Conservation (phyloP, 1,140 invertebrate genomes). For the Drosophila kohkoa region DNA sequence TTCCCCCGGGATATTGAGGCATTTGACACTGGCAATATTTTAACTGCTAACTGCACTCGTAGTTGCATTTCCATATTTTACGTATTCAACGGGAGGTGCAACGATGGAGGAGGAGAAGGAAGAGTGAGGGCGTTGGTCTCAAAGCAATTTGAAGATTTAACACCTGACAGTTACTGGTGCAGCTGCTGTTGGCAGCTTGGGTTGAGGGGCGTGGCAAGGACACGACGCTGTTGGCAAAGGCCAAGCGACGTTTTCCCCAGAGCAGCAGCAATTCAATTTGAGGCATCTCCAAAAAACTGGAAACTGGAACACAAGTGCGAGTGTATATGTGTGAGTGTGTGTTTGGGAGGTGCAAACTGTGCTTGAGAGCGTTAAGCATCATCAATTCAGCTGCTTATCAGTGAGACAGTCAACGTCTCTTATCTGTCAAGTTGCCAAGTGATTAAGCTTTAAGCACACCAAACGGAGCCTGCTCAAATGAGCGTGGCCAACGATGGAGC, state of each 20-base stretch:
- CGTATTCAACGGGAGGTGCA: conserved; percentile 5
- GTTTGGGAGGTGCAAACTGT: neutral
- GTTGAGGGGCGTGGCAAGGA: conserved; percentile 23
- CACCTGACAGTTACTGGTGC: conserved; percentile 54
- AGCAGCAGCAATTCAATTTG: conserved; percentile 59
- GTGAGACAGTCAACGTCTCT: conserved; percentile 40
- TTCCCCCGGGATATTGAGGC: conserved; percentile 54
- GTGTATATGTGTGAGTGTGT: conserved; percentile 8
- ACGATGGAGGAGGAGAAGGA: neutral
- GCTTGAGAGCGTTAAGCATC: conserved; percentile 27
- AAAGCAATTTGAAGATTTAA: conserved; percentile 71
- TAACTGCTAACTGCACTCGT: conserved; percentile 63
- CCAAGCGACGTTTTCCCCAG: conserved; percentile 38
- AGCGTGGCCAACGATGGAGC: conserved; percentile 8
- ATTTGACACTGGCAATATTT: conserved; percentile 72
- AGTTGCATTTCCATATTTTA: conserved; percentile 71
- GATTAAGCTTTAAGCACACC: conserved; percentile 46
- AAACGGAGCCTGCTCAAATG: conserved; percentile 19
- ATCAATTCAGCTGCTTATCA: conserved; percentile 67
- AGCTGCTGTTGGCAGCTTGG: conserved; percentile 31
- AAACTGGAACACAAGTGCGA: neutral
- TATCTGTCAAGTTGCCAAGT: conserved; percentile 59
- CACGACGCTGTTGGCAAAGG: conserved; percentile 36
- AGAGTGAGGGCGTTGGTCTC: conserved; percentile 43
- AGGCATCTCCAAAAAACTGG: conserved; percentile 21